Evolutionary conservation across 2,113 vertebrate genomes (phyloP), one percentile per base, ranked within the genome.

Genomic region (Pterocles orientalis): DNA sequence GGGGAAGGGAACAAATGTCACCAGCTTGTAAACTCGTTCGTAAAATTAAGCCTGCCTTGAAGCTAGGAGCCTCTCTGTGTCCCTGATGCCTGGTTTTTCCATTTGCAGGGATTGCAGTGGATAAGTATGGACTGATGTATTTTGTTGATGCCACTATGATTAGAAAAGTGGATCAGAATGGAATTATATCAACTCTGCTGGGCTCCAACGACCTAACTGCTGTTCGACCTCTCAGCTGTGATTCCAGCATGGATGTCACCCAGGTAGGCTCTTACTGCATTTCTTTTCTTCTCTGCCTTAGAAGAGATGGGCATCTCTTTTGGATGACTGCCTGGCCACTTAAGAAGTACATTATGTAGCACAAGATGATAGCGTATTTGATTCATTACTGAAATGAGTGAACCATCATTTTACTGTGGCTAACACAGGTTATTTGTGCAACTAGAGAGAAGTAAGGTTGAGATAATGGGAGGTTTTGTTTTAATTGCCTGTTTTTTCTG

Each of bases 131-230:
- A 15, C 98, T 99, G 85, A 99, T 99, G 99, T 99, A 99, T 97
- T 99, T 99, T 89, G 99, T 99, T 82, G 99, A 99, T 23, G 99
- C 99, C 96, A 99, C 99, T 93, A 99, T 99, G 99, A 99, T 99
- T 96, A 99, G 99, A 65, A 99, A 99, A 97, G 99, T 99, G 50
- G 99, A 99, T 98, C 99, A 99, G 98, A 99, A 99, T 0, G 99
- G 99, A 95, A 99, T 99, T 95, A 99, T 99, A 98, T 99, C 99
- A 75, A 99, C 99, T 29, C 98, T 99, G 91, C 98, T 99, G 92
- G 99, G 99, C 65, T 99, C 99, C 97, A 99, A 99, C 72, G 99
- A 99, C 96, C 98, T 99, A 90, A 99, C 99, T 31, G 98, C 99
- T 17, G 98, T 99, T 58, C 98, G 99, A 64, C 99, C 98, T 8